These are phyloP conservation scores for Eupithecia exiguata DNA, from an alignment of 2,888 invertebrate species.

Conservation along the genomic window DNA sequence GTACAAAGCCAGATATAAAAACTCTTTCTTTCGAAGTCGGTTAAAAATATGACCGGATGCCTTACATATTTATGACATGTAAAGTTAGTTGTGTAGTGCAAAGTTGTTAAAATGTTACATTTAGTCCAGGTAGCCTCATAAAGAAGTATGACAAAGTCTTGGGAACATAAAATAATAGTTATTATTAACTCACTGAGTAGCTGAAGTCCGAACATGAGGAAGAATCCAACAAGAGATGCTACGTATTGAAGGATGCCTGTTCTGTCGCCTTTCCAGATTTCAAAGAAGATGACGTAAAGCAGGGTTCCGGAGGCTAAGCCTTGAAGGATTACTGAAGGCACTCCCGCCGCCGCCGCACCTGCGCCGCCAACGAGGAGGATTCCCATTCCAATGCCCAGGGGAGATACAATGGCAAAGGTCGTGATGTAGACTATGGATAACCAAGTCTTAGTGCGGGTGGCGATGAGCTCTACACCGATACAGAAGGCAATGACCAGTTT, in stretches of 20 bases:
- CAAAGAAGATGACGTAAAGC: slow-evolving; percentile 98
- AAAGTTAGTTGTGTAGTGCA: too few species aligned
- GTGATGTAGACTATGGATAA: slow-evolving; percentile 87
- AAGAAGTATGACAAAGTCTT: too few species aligned
- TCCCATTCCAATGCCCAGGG: slow-evolving; percentile 90
- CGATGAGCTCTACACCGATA: slow-evolving; percentile 92
- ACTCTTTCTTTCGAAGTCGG: too few species aligned
- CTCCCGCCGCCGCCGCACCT: slow-evolving; percentile 83
- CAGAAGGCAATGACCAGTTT: slow-evolving; percentile 95
- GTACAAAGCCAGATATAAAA: too few species aligned
- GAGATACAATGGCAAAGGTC: slow-evolving; percentile 91
- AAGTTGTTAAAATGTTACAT: too few species aligned
- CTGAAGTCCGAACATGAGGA: slow-evolving; percentile 88
- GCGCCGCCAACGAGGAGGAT: slow-evolving; percentile 85
- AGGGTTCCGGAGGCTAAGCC: slow-evolving; percentile 96
- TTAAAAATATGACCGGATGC: too few species aligned
- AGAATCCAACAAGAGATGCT: slow-evolving; percentile 87
- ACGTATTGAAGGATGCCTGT: slow-evolving; percentile 86
- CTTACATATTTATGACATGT: too few species aligned
- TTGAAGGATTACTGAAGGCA: slow-evolving; percentile 88
- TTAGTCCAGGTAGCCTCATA: too few species aligned
- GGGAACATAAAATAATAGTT: neutral
- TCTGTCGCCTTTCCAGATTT: slow-evolving; percentile 87
- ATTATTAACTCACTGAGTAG: slow-evolving; percentile 83
- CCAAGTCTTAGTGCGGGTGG: slow-evolving; percentile 86